phyloP scores from a whole-genome alignment of 2,888 invertebrate species.

The Tetragnatha montana region DNA sequence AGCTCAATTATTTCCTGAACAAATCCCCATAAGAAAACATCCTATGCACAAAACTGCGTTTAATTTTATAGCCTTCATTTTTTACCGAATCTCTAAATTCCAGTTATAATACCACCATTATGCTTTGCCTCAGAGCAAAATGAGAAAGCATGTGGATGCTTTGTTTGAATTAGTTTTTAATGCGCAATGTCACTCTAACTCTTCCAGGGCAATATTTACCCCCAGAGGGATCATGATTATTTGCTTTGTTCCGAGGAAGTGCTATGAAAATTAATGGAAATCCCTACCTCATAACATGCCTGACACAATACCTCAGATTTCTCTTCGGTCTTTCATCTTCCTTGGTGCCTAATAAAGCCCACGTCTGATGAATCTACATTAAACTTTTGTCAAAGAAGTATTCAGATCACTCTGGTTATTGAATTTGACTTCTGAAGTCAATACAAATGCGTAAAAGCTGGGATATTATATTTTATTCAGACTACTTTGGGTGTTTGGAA shows the following conservation, averaged over 20 bases:
- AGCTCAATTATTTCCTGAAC: too few relatives aligned
- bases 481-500: background rate
- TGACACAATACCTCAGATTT: background rate
- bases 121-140: background rate
- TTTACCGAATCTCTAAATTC: too few relatives aligned
- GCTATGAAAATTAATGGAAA: background rate
- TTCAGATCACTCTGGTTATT: background rate
- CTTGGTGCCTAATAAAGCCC: background rate
- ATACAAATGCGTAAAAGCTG: background rate
- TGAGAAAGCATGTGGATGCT: background rate
- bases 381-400: background rate
- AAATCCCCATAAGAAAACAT: too few relatives aligned
- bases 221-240: background rate
- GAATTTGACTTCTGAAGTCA: background rate
- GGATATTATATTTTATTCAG: background rate
- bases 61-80: too few relatives aligned
- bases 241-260: background rate
- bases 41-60: too few relatives aligned
- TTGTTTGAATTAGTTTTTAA: background rate
- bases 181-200: background rate
- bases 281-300: background rate
- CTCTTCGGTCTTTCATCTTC: background rate
- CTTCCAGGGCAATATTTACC: background rate
- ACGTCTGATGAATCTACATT: background rate
- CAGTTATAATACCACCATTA: too few relatives aligned